Conservation (phyloP, 2,797 vertebrate genomes). For the Ctenosaura bakeri region DNA sequence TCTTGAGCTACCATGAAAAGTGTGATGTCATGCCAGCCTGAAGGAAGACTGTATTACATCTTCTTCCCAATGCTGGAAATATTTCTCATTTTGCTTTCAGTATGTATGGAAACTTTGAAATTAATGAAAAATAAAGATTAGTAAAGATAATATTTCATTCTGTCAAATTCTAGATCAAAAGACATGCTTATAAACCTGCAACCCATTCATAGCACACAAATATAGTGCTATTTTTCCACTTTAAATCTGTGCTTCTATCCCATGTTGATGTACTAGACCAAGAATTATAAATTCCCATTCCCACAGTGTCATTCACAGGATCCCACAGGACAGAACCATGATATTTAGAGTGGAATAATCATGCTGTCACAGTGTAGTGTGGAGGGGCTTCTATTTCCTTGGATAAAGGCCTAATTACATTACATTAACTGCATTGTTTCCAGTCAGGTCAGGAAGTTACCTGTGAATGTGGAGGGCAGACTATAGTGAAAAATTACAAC, state of each 20-base stretch:
- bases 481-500: neutral
- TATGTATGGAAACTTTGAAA: neutral
- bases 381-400: no score
- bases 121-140: neutral
- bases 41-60: neutral
- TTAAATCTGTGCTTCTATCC: no score
- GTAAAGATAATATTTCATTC: neutral
- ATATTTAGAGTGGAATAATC: no score
- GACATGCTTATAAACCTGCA: neutral
- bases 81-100: neutral
- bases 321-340: no score
- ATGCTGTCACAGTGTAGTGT: no score
- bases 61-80: neutral
- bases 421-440: no score
- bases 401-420: no score
- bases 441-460: neutral
- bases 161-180: neutral
- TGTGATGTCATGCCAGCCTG: neutral
- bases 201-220: neutral
- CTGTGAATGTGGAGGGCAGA: no score
- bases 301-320: no score
- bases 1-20: neutral
- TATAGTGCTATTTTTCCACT: no score
- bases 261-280: no score
- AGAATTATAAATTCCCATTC: no score